Percentiles rank a stretch among this genome's conserved stretches.
These are phyloP conservation scores for Eupithecia pulchellata DNA, from an alignment of 2,888 invertebrate species.

Conservation along the genomic window DNA sequence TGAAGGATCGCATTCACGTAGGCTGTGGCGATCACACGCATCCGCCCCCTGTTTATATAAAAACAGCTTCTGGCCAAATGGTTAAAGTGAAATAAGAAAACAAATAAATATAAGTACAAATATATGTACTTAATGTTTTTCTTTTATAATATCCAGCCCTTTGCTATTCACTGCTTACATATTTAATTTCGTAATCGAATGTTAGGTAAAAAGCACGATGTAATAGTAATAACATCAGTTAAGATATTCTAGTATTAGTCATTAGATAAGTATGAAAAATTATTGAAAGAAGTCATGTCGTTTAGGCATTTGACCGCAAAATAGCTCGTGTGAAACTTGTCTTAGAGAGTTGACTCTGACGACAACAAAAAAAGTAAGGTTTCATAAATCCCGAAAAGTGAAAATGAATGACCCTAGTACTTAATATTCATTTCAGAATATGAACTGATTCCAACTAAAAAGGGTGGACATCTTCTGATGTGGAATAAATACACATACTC, in stretches of 20 bases:
- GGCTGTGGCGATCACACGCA: slow-evolving; percentile 24
- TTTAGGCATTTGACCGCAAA: too few relatives aligned
- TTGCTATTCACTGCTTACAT: too few relatives aligned
- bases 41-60: slow-evolving; percentile 24
- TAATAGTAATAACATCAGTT: too few relatives aligned
- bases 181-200: too few relatives aligned
- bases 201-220: too few relatives aligned
- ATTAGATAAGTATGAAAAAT: too few relatives aligned
- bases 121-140: too few relatives aligned
- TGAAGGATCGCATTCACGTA: slow-evolving; percentile 5
- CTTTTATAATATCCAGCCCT: too few relatives aligned
- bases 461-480: slow-evolving; percentile 21
- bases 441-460: slow-evolving; percentile 26
- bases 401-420: neutral
- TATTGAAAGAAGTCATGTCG: too few relatives aligned
- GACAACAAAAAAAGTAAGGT: neutral
- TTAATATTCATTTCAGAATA: slow-evolving; percentile 22
- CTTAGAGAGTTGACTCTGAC: too few relatives aligned
- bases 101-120: neutral
- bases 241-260: too few relatives aligned
- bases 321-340: too few relatives aligned
- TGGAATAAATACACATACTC: slow-evolving; percentile 24
- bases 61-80: slow-evolving; percentile 16
- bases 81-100: slow-evolving; percentile 18
- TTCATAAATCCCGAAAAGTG: neutral